Evolutionary conservation across 2,888 invertebrate species (phyloP), one percentile per base, ranked within the genome.

Genomic region (Volucella inflata): DNA sequence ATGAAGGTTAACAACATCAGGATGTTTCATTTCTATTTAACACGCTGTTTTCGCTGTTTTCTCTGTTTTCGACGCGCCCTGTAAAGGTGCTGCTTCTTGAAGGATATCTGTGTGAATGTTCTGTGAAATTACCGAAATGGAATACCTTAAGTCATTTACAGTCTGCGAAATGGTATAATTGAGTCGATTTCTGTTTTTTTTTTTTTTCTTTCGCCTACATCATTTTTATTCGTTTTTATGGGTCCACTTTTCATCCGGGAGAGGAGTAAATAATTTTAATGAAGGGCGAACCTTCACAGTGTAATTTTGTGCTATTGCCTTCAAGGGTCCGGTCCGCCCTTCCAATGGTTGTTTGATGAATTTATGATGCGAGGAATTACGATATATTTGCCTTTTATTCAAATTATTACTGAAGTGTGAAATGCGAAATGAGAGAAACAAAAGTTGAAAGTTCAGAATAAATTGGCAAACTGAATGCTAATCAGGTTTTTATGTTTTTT

Each of bases 201-300:
- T n/a, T 42, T 51, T 16, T 8, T 2, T 38, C 38, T n/a, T 12
- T n/a, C 6, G 30, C 6, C 30, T 30, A 30, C 30, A 30, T 30
- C 30, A 30, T 30, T 30, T 6, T 6, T 30, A 6, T 59, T 40
- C 50, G 16, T 21, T 36, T 53, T 40, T 62, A 62, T 72, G 42
- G 44, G 36, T 30, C 60, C 42, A 74, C 51, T 74, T 59, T 64
- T 46, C 53, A 40, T 70, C 48, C 48, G 48, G 53, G 8, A 40
- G 48, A 53, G 38, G 21, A 70, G 77, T 77, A 55, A 77, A 77
- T 70, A 77, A 77, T 70, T 77, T 77, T 70, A 70, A 70, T 70
- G 62, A 77, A 77, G 77, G 77, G 30, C 70, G 42, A n/a, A n/a
- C 55, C 46, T 38, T 74, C 30, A 44, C 21, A 14, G 21, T 46